Evolutionary conservation across 64 coral and sea anemone genomes (phyloP), one percentile per base, ranked within the genome.

Genomic region (Dendronephthya gigantea): DNA sequence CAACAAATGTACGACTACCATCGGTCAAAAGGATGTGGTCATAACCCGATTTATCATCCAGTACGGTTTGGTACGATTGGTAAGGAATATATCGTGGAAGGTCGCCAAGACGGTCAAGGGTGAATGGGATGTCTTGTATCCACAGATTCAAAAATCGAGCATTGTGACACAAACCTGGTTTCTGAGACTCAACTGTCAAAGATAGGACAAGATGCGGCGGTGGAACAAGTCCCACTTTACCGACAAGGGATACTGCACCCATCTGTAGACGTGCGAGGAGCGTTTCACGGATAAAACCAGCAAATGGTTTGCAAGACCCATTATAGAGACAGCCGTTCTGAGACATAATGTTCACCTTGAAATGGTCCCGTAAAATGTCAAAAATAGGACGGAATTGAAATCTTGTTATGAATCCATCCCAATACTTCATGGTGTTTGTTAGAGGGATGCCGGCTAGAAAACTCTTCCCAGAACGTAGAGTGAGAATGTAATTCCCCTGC

Each of bases 11-110:
- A n/a, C n/a, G n/a, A n/a, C n/a, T n/a, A n/a, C n/a, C n/a, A n/a
- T n/a, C n/a, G n/a, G n/a, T n/a, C n/a, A n/a, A n/a, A n/a, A n/a
- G n/a, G n/a, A n/a, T n/a, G n/a, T n/a, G n/a, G n/a, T n/a, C n/a
- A n/a, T n/a, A n/a, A n/a, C n/a, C n/a, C n/a, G n/a, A n/a, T n/a
- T n/a, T n/a, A n/a, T n/a, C n/a, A n/a, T n/a, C n/a, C n/a, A n/a
- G n/a, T n/a, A n/a, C n/a, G n/a, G n/a, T n/a, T n/a, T n/a, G 65
- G n/a, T 38, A 74, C 2, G 39, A 43, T 27, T 69, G 36, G 1
- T 72, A 16, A 65, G 65, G 36, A 23, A 87, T 28, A 47, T 87
- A 76, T 40, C 85, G 85, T 75, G 85, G 37, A 70, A 87, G 37
- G 16, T 87, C 59, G 62, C 65, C 17, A 23, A 87, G 59, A 5